Conservation (phyloP, 2,797 vertebrate genomes). For the Columba guinea region DNA sequence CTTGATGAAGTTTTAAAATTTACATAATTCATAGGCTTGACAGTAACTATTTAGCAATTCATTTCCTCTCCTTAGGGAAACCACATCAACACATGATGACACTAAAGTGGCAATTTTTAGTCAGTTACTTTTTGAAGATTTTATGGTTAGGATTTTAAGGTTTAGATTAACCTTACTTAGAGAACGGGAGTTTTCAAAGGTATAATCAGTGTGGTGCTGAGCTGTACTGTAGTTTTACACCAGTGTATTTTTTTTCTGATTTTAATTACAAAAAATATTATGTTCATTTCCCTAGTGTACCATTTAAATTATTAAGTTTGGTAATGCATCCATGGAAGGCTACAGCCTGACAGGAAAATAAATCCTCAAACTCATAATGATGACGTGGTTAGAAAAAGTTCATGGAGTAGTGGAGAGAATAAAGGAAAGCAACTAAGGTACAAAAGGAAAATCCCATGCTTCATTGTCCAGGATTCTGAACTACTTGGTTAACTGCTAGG, state of each 20-base stretch:
- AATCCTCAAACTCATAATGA: neutral
- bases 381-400: neutral
- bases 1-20: neutral
- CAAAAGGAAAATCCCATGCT: neutral
- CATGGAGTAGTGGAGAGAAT: neutral
- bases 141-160: neutral
- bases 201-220: neutral
- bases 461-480: neutral
- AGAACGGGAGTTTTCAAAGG: neutral
- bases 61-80: neutral
- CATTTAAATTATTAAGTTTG: neutral
- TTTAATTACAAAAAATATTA: neutral
- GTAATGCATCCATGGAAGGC: neutral
- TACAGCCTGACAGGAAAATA: neutral
- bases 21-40: neutral
- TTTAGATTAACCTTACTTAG: neutral
- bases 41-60: neutral
- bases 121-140: neutral
- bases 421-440: neutral
- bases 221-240: neutral
- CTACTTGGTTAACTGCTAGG: neutral
- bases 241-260: neutral
- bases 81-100: neutral
- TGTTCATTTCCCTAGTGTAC: neutral
- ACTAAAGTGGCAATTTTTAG: neutral